Evolutionary conservation across 2,888 invertebrate genomes (phyloP), one percentile per base, ranked within the genome.

Genomic region (Onthophagus sagittarius): DNA sequence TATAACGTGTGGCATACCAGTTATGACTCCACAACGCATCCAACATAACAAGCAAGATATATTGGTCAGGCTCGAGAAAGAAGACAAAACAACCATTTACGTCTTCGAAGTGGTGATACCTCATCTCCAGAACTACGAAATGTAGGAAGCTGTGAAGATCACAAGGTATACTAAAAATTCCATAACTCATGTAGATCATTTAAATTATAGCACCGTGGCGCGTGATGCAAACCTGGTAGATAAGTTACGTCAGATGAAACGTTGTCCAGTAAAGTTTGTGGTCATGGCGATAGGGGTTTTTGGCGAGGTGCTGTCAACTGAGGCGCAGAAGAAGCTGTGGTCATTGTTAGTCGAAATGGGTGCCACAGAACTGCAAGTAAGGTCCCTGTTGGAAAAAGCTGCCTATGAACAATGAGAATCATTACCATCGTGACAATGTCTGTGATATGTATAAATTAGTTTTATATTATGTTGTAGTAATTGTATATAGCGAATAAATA

Each of bases 401-500:
- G n/a, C n/a, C n/a, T n/a, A n/a, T n/a, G n/a, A n/a, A n/a, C n/a
- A n/a, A n/a, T n/a, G n/a, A n/a, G n/a, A n/a, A n/a, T n/a, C n/a
- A n/a, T n/a, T n/a, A n/a, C 23, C 23, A 2, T 23, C 86, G 86
- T 86, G 86, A 86, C n/a, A n/a, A n/a, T n/a, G n/a, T n/a, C n/a
- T n/a, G n/a, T n/a, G n/a, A n/a, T n/a, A n/a, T n/a, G n/a, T n/a
- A n/a, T n/a, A n/a, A n/a, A n/a, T n/a, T n/a, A n/a, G n/a, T n/a
- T n/a, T n/a, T n/a, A n/a, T n/a, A n/a, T n/a, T n/a, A n/a, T n/a
- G n/a, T n/a, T n/a, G n/a, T n/a, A n/a, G n/a, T n/a, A n/a, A n/a
- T n/a, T n/a, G n/a, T n/a, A n/a, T n/a, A n/a, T n/a, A 86, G 86
- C 86, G 86, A 86, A 87, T 86, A 86, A 86, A 86, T 86, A 85